A percentile compares a stretch with the other conserved stretches of the same genome.
Evolutionary conservation across 2,797 vertebrate genomes (phyloP).

Genomic region (Limnodromus scolopaceus): DNA sequence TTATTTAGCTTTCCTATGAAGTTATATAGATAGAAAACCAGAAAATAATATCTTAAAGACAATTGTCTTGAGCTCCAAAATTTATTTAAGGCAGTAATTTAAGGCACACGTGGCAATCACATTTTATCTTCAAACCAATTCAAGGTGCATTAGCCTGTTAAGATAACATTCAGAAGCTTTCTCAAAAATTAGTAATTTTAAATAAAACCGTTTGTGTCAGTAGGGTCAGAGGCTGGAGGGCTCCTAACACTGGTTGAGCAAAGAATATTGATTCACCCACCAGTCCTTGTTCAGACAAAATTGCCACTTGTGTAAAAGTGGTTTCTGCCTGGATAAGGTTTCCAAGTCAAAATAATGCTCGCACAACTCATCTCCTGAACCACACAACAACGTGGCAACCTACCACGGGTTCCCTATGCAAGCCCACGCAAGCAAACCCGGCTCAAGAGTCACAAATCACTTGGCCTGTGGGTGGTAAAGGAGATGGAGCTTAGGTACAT

Average conservation of each 20-base stretch:
- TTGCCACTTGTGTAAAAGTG: not conserved
- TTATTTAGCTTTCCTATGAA: slow-evolving; percentile 30
- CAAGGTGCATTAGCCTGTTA: slow-evolving; percentile 10
- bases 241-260: not conserved
- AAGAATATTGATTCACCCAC: not conserved
- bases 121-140: slow-evolving; percentile 33
- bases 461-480: not conserved
- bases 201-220: slow-evolving; percentile 35
- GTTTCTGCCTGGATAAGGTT: not conserved
- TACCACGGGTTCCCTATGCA: not conserved
- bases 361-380: rapidly evolving
- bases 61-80: slow-evolving; percentile 9
- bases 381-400: not conserved
- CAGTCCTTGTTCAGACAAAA: not conserved
- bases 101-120: not conserved
- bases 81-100: slow-evolving; percentile 46
- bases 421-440: rapidly evolving
- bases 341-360: not conserved
- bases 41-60: slow-evolving; percentile 37
- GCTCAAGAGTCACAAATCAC: not conserved
- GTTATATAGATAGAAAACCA: not conserved
- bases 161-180: slow-evolving; percentile 8
- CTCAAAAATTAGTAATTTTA: slow-evolving; percentile 60
- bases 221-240: not conserved
- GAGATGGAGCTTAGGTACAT: not conserved